Evolutionary conservation across 1,140 invertebrate species (phyloP).

Genomic region (Sipha flava): DNA sequence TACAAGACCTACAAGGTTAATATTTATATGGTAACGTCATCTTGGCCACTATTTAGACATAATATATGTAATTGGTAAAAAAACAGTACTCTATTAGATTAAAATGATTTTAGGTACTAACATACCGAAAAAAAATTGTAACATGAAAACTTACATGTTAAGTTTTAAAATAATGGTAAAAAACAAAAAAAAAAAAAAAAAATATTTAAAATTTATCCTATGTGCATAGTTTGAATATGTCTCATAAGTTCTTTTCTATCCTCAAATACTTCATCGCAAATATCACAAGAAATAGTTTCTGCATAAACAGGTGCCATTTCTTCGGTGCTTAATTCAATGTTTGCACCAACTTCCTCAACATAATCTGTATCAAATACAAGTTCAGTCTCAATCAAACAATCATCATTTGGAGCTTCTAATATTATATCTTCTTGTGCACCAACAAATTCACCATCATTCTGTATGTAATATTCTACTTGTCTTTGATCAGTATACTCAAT

Average conservation of each 20-base stretch:
- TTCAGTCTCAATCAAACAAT: constrained; percentile 6
- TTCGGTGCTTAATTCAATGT: constrained; percentile 35
- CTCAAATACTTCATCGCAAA: constrained; percentile 66
- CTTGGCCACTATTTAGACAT: neutral
- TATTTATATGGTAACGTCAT: constrained; percentile 18
- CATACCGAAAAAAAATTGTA: neutral
- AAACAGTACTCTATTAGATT: neutral
- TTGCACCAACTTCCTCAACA: constrained; percentile 36
- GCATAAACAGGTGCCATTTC: neutral
- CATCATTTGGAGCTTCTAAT: neutral
- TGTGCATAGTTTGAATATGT: constrained; percentile 62
- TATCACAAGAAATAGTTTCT: constrained; percentile 55
- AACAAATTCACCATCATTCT: neutral
- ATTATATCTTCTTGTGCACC: neutral
- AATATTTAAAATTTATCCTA: constrained; percentile 16
- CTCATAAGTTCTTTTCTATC: constrained; percentile 61
- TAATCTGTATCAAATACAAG: constrained; percentile 30
- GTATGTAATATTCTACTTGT: neutral
- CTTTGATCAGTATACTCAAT: neutral
- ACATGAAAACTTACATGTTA: neutral
- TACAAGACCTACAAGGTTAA: neutral
- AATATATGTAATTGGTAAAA: neutral
- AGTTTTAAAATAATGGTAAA: neutral
- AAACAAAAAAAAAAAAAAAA: neutral
- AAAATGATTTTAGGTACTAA: neutral